phyloP scores from a whole-genome alignment of 2,113 vertebrate species.

The Ochotona princeps region DNA sequence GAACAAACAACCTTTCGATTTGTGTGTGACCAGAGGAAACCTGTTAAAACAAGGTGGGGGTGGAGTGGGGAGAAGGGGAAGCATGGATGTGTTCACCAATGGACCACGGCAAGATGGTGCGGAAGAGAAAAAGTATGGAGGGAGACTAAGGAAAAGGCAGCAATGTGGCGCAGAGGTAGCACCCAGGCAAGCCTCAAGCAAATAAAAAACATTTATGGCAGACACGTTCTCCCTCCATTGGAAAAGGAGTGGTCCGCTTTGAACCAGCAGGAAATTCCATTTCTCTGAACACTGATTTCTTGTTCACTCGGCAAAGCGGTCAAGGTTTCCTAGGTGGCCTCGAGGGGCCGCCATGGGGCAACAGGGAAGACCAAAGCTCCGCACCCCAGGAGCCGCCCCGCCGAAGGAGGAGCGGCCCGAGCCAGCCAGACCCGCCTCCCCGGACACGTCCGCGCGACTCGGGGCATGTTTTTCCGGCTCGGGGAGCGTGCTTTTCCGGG shows the following conservation, averaged over 20 bases:
- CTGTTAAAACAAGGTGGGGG: background rate
- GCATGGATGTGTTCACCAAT: background rate
- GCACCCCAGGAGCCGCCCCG: background rate
- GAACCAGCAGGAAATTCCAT: constrained; percentile 5
- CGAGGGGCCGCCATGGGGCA: no score
- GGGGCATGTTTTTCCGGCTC: constrained; percentile 15
- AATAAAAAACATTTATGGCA: background rate
- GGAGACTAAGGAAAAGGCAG: background rate
- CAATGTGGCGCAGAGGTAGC: background rate
- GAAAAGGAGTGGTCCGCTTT: background rate
- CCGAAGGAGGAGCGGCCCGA: accelerated
- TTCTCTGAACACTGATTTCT: constrained; percentile 30
- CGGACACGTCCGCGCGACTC: background rate
- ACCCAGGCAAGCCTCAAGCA: background rate
- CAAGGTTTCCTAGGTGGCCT: constrained; percentile 7
- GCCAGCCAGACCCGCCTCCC: background rate
- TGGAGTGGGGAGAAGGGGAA: no score
- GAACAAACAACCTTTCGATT: background rate
- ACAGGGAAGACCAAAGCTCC: no score
- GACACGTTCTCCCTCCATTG: background rate
- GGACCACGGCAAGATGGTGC: background rate
- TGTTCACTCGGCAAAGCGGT: constrained; percentile 23
- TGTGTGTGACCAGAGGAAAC: background rate
- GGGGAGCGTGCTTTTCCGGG: constrained; percentile 44
- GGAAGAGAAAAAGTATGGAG: background rate